Evolutionary conservation across 2,888 invertebrate genomes (phyloP).

Genomic region (Meteorus colon): DNA sequence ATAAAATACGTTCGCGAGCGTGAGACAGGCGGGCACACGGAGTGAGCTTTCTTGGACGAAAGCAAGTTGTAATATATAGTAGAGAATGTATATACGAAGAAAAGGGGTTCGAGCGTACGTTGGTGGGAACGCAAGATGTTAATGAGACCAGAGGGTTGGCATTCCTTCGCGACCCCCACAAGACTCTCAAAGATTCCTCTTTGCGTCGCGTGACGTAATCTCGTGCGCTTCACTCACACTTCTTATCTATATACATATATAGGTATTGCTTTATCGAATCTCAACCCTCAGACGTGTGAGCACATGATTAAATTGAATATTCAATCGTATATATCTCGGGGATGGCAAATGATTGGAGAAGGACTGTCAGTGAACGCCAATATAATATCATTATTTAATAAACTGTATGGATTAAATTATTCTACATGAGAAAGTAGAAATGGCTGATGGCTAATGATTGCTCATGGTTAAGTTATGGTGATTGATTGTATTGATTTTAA

Average conservation of each 20-base stretch:
- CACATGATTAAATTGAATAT: slow-evolving; percentile 12
- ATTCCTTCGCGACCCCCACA: slow-evolving; percentile 69
- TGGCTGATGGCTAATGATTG: too few species aligned
- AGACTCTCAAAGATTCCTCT: slow-evolving; percentile 71
- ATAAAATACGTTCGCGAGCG: slow-evolving; percentile 38
- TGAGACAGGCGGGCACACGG: slow-evolving; percentile 54
- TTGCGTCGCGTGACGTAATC: slow-evolving; percentile 59
- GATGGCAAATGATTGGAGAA: too few species aligned
- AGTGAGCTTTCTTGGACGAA: slow-evolving; percentile 59
- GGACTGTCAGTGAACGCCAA: too few species aligned
- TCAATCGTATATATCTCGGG: background rate
- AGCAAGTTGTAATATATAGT: slow-evolving; percentile 34
- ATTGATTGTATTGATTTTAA: too few species aligned
- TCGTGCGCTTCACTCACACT: slow-evolving; percentile 30
- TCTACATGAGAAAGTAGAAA: too few species aligned
- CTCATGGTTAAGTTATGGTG: too few species aligned
- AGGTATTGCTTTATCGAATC: slow-evolving; percentile 29
- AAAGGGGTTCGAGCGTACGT: slow-evolving; percentile 37
- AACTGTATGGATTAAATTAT: too few species aligned
- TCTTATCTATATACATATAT: background rate
- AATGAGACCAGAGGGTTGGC: slow-evolving; percentile 73
- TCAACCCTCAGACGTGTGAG: slow-evolving; percentile 1
- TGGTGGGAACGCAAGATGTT: slow-evolving; percentile 70
- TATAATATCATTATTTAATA: too few species aligned
- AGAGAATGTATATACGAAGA: slow-evolving; percentile 53